Base-by-base conservation (phyloP, 2,797 vertebrate species). In the Picus viridis region DNA sequence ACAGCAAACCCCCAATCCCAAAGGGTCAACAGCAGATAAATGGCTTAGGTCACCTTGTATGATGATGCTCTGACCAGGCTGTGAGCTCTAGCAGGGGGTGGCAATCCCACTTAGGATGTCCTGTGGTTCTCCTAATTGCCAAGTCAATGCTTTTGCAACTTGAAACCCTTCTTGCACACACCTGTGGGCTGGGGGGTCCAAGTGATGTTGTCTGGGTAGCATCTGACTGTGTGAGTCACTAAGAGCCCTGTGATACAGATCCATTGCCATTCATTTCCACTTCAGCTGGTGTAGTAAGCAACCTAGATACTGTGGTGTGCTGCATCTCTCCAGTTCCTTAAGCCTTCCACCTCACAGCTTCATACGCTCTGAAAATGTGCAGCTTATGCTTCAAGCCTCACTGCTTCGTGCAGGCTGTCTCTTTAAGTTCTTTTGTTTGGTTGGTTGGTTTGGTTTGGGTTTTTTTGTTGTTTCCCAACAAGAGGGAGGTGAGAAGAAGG, bases 351-450 rank as follows among this genome's bases (percentile, higher is more conserved):
- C 79, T 80, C 27, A 22, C 18, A 56, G 29, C 34, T 82, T 49
- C 34, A 16, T 12, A 4, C 30, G 61, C 30, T 51, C 29, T 86
- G 85, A 70, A 80, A 84, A 68, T 4, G 54, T 54, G 16, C 22
- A 68, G 16, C 23, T 75, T 86, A 29, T 0, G 2, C 16, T 53
- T 79, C 64, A 41, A 87, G 41, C 32, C 36, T 63, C 67, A 23
- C 57, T 2, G 0, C 22, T 85, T 86, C 58, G 18, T 57, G 36
- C 16, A 56, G 59, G 6, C 85, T 86, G 27, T 54, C 49, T 76
- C 88, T 95, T 92, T 92, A 94, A 92, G 87, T 85, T 65, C 29
- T 22, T 45, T 80, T 61, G 41, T 17, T 24, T 6, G 22, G 17
- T 56, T 53, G 41, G 41, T 17, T 24, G 6, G 18, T 20, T 56